Conservation (phyloP, 2,888 invertebrate species). For the Drosophila monieri region DNA sequence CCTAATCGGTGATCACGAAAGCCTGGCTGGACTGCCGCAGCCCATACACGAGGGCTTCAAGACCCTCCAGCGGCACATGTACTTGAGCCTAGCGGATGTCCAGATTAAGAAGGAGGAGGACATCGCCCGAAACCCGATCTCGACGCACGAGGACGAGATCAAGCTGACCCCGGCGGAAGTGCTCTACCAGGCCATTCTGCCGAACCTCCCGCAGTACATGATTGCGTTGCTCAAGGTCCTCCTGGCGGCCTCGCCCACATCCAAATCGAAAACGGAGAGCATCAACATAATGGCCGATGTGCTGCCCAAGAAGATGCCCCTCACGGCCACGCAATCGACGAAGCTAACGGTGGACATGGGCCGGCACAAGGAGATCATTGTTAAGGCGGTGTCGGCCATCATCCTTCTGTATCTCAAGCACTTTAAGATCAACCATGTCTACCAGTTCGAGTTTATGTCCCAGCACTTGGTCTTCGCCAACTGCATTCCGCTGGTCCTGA, state of each 20-base stretch:
- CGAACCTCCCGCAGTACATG: slow-evolving; percentile 98
- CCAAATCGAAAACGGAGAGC: slow-evolving; percentile 98
- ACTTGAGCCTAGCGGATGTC: slow-evolving; percentile 95
- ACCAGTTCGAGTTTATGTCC: slow-evolving; percentile 99
- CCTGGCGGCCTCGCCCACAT: slow-evolving; percentile 98
- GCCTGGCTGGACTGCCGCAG: slow-evolving; percentile 96
- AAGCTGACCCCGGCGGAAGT: slow-evolving; percentile 93
- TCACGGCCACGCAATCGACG: slow-evolving; percentile 96
- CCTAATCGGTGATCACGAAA: slow-evolving; percentile 92
- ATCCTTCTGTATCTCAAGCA: slow-evolving; percentile 96
- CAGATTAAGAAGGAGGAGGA: slow-evolving; percentile 96
- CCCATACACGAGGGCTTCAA: slow-evolving; percentile 98
- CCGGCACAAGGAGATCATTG: slow-evolving; percentile 99
- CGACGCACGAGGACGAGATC: slow-evolving; percentile 91
- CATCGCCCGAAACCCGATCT: slow-evolving; percentile 95
- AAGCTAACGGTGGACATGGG: slow-evolving; percentile 98
- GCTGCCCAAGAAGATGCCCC: slow-evolving; percentile 98
- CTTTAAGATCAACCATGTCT: slow-evolving; percentile 98
- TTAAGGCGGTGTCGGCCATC: slow-evolving; percentile 97
- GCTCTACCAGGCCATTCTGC: slow-evolving; percentile 96
- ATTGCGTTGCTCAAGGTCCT: slow-evolving; percentile 98
- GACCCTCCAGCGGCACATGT: slow-evolving; percentile 94
- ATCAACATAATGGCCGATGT: slow-evolving; percentile 99
- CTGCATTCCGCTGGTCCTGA: slow-evolving; percentile 98
- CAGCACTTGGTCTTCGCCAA: slow-evolving; percentile 99